Evolutionary conservation across 2,797 vertebrate genomes (phyloP).

Genomic region (Coreius guichenoti): DNA sequence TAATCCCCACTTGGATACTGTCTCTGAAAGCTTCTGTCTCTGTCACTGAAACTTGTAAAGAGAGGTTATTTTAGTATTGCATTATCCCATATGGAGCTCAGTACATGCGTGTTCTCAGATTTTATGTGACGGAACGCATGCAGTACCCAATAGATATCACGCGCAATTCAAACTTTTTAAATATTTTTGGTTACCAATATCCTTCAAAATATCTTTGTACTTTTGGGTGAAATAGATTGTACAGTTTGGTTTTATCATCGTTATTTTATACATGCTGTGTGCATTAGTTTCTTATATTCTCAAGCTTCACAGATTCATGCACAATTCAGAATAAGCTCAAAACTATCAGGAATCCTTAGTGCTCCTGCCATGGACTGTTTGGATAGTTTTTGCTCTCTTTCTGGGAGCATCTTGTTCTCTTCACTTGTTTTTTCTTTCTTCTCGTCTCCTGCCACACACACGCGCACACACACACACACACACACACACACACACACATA

Average conservation of each 20-base stretch:
- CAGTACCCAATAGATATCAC: neutral
- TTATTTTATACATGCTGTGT: neutral
- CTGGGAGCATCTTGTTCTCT: slow-evolving; percentile 6
- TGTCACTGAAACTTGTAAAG: neutral
- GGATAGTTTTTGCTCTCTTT: neutral
- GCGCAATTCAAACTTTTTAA: neutral
- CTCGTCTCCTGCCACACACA: neutral
- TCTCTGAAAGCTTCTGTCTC: neutral
- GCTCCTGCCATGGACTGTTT: neutral
- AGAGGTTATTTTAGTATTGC: neutral
- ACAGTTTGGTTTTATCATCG: neutral
- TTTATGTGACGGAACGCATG: neutral
- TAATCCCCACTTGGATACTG: neutral
- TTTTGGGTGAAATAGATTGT: neutral
- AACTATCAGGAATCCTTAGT: neutral
- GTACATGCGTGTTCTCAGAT: neutral
- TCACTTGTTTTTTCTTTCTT: neutral
- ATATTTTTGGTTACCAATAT: neutral
- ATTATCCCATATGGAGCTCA: neutral
- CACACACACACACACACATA: neutral
- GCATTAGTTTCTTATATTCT: neutral
- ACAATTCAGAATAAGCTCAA: neutral
- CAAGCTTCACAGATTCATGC: neutral
- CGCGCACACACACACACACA: neutral
- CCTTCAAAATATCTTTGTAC: neutral